Evolutionary conservation across 2,797 vertebrate species (phyloP).

Genomic region (Lacerta bilineata): DNA sequence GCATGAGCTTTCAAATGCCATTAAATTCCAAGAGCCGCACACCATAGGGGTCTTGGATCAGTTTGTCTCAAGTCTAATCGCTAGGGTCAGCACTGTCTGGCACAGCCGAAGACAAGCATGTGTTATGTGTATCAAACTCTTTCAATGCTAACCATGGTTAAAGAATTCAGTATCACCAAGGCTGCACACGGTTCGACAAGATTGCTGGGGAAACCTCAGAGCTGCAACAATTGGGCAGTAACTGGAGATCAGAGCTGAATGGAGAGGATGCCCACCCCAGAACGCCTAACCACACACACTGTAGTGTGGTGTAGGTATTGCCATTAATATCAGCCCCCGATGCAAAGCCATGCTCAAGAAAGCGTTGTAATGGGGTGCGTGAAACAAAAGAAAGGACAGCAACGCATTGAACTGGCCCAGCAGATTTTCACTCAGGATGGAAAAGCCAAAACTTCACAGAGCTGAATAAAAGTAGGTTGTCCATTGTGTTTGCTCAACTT

Average conservation of each 20-base stretch:
- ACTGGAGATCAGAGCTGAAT: neutral
- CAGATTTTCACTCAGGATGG: neutral
- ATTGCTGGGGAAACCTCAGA: neutral
- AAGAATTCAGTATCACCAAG: slow-evolving; percentile 35
- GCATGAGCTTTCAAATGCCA: neutral
- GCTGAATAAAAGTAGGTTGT: neutral
- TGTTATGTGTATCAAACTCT: neutral
- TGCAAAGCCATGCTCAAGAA: too few relatives aligned
- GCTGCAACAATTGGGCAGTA: fast-evolving
- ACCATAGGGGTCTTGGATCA: neutral
- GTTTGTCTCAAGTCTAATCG: neutral
- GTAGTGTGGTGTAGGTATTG: neutral
- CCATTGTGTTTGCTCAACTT: neutral
- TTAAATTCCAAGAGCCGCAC: neutral
- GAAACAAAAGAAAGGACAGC: slow-evolving; percentile 19
- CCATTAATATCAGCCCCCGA: neutral
- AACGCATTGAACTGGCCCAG: slow-evolving; percentile 15
- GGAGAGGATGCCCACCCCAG: slow-evolving; percentile 1
- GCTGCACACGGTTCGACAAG: neutral
- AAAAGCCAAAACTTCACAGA: neutral
- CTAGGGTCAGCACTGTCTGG: neutral
- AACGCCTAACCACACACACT: fast-evolving
- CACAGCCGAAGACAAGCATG: neutral
- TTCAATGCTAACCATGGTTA: slow-evolving; percentile 24
- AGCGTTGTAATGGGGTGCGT: neutral